Evolutionary conservation across 2,113 vertebrate genomes (phyloP).

Genomic region (Menura novaehollandiae): DNA sequence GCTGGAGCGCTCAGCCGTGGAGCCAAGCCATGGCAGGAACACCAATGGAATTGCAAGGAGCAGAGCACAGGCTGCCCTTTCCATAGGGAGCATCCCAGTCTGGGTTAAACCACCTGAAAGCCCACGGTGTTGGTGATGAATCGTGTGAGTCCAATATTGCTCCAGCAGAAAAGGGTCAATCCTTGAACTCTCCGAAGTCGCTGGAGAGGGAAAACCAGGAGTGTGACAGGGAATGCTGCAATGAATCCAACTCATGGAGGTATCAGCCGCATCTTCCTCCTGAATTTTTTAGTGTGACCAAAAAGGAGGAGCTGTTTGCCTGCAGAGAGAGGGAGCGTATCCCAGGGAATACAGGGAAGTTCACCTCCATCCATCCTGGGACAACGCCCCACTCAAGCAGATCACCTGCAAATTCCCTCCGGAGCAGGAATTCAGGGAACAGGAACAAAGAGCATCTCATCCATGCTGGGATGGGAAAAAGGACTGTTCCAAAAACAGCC

Average conservation of each 20-base stretch:
- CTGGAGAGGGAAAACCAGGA: neutral
- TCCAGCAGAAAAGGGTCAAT: rapidly evolving
- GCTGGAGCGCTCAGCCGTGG: neutral
- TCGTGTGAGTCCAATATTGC: rapidly evolving
- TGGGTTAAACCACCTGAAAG: rapidly evolving
- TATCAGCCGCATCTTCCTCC: rapidly evolving
- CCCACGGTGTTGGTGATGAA: rapidly evolving
- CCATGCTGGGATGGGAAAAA: neutral
- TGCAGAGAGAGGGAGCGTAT: rapidly evolving
- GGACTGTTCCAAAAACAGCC: neutral
- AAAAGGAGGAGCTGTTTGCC: neutral
- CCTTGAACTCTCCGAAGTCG: rapidly evolving
- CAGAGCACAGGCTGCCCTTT: neutral
- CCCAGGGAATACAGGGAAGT: neutral
- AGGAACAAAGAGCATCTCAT: neutral
- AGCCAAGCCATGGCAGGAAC: neutral
- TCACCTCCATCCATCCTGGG: neutral
- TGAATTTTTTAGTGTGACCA: rapidly evolving
- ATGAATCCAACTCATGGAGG: rapidly evolving
- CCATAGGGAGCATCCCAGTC: rapidly evolving
- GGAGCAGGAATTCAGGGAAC: neutral
- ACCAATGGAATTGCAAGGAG: neutral
- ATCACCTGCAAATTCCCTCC: rapidly evolving
- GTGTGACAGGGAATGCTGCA: neutral
- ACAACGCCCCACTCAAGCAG: rapidly evolving